Evolutionary conservation across 1,140 invertebrate species (phyloP).

Genomic region (Saccostrea glomerata): DNA sequence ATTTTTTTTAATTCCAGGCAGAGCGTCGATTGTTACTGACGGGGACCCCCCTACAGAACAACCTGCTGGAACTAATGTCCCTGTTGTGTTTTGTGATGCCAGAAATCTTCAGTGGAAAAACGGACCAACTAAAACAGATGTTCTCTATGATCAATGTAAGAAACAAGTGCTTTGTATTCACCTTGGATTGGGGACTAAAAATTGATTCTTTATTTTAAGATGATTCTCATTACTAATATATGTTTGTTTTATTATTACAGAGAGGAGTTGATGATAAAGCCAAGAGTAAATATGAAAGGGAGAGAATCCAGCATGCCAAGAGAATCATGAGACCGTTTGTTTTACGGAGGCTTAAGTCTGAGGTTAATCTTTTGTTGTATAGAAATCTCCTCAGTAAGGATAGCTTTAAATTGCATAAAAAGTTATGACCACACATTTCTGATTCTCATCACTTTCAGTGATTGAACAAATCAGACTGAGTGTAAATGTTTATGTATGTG

Average conservation of each 20-base stretch:
- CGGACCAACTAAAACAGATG: slow-evolving; percentile 91
- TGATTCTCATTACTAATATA: too few species aligned
- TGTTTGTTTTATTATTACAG: slow-evolving; percentile 51
- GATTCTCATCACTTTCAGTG: too few species aligned
- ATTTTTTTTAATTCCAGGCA: neutral
- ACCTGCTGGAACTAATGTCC: slow-evolving; percentile 96
- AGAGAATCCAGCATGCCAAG: slow-evolving; percentile 94
- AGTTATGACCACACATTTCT: too few species aligned
- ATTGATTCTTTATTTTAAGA: too few species aligned
- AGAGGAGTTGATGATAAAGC: slow-evolving; percentile 66
- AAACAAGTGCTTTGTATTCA: neutral
- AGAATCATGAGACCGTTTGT: slow-evolving; percentile 98
- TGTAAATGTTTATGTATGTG: too few species aligned
- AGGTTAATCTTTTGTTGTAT: slow-evolving; percentile 71
- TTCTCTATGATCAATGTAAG: slow-evolving; percentile 84
- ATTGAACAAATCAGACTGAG: too few species aligned
- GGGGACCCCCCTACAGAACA: slow-evolving; percentile 97
- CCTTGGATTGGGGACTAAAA: neutral
- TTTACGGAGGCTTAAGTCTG: slow-evolving; percentile 90
- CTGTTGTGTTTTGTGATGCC: slow-evolving; percentile 97
- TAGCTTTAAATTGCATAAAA: too few species aligned
- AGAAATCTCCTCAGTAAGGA: too few species aligned
- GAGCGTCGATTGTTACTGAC: slow-evolving; percentile 86
- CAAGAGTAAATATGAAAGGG: slow-evolving; percentile 86
- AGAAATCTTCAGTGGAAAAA: slow-evolving; percentile 93